Base-by-base conservation (phyloP, 2,113 vertebrate species). In the Nestor notabilis region DNA sequence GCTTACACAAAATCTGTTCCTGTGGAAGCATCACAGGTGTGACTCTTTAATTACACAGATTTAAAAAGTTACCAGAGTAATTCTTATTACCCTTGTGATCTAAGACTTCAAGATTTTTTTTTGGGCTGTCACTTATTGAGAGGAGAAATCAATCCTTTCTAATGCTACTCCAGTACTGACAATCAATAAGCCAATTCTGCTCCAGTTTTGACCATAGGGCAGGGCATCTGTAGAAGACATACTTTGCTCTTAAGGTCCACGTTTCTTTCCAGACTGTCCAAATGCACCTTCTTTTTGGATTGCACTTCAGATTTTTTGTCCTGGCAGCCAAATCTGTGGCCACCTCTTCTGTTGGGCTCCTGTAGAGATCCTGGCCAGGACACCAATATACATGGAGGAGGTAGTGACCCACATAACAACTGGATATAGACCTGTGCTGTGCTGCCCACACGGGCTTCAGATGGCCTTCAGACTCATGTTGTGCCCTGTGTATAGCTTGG, bases 371-470 rank as follows among this genome's bases (percentile, higher is more conserved):
- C 29, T 31, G 41, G n/a, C 33, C 46, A 61, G 72, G 18, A 77
- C 18, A 20, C 19, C 2, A 0, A 17, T n/a, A 39, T 39, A 17
- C 0, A 1, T 20, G 60, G 52, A 68, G 29, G 63, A 77, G 18
- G 49, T 17, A 43, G 37, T 24, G 61, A 86, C 56, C 9, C 56
- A 53, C 3, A 0, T 5, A 17, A 35, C 25, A 46, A 10, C 6
- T 3, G 13, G 24, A 18, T 4, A 1, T 11, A 58, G 37, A n/a
- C 17, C 28, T 61, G 52, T 18, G 29, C 49, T 47, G 11, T 29
- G 49, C 75, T 75, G 53, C 28, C 28, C 2, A 1, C 7, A 16
- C 28, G 31, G 52, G 44, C n/a, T 35, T 58, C 21, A 9, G 21
- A 58, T 19, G 33, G 43, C 87, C 50, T 60, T 43, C 65, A 83